Conservation (phyloP, 2,888 invertebrate species). For the Pollenia amentaria region DNA sequence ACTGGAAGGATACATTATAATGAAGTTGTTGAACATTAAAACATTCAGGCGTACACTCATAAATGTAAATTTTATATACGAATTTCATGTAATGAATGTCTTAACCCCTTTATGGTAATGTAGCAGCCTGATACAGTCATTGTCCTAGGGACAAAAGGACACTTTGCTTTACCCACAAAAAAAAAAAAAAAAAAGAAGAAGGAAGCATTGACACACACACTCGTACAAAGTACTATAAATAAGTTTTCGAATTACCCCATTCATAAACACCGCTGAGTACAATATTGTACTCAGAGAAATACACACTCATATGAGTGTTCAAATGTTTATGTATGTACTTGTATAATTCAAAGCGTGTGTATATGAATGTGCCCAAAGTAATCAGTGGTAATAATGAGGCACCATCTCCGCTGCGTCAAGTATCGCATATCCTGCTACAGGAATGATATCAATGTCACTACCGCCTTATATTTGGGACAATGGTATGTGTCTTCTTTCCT, state of each 20-base stretch:
- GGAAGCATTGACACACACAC: conserved; percentile 6
- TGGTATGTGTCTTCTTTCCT: conserved; percentile 24
- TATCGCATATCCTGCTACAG: conserved; percentile 74
- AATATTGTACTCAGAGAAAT: conserved; percentile 12
- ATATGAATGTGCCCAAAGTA: conserved; percentile 71
- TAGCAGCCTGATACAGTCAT: conserved; percentile 81
- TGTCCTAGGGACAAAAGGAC: conserved; percentile 82
- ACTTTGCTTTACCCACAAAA: conserved; percentile 65
- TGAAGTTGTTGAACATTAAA: conserved; percentile 6
- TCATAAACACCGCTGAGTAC: conserved; percentile 22
- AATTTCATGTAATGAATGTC: conserved; percentile 77
- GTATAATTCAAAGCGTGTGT: neutral
- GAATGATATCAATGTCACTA: conserved; percentile 71
- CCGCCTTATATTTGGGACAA: conserved; percentile 21
- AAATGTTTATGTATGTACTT: neutral
- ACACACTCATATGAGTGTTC: conserved; percentile 12
- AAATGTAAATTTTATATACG: conserved; percentile 43
- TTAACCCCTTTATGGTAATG: conserved; percentile 83
- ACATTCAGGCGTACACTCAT: conserved; percentile 9
- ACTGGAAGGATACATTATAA: neutral
- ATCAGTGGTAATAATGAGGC: conserved; percentile 79
- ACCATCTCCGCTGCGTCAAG: conserved; percentile 74
- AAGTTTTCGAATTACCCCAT: conserved; percentile 52
- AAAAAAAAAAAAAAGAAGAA: neutral
- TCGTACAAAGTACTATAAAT: conserved; percentile 7